Evolutionary conservation across 2,113 vertebrate species (phyloP).

Genomic region (Alethe diademata): DNA sequence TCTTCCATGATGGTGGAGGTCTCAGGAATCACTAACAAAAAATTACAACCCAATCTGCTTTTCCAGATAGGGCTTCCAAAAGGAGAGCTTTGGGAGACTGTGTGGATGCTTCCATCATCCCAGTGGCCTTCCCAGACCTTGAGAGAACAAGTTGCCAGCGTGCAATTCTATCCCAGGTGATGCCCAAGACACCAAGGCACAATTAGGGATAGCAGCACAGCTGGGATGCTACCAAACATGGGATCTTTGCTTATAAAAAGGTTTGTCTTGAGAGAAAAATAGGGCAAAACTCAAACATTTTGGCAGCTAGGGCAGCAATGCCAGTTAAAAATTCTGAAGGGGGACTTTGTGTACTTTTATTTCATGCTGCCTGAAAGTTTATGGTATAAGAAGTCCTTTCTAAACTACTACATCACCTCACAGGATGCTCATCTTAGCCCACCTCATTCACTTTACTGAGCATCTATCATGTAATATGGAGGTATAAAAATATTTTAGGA

Average conservation of each 20-base stretch:
- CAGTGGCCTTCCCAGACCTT: background rate
- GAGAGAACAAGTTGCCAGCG: background rate
- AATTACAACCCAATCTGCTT: background rate
- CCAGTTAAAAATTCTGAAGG: background rate
- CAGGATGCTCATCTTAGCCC: background rate
- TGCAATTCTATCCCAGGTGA: fast-evolving
- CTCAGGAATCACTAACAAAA: background rate
- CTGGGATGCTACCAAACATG: background rate
- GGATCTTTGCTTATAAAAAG: background rate
- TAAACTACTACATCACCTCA: background rate
- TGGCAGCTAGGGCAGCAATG: background rate
- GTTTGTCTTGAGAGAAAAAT: background rate
- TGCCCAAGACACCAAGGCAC: fast-evolving
- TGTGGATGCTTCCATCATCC: too few species aligned
- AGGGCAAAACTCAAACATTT: background rate
- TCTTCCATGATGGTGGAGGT: background rate
- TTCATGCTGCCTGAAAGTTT: background rate
- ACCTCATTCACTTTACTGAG: background rate
- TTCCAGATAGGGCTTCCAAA: background rate
- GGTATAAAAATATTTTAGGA: background rate
- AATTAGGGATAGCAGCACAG: background rate
- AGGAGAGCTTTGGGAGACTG: background rate
- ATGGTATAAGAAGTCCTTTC: background rate
- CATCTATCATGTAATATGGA: background rate
- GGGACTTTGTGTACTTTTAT: background rate